phyloP scores from a whole-genome alignment of 37 sponge, comb jelly and placozoan species.

The Amphimedon queenslandica region DNA sequence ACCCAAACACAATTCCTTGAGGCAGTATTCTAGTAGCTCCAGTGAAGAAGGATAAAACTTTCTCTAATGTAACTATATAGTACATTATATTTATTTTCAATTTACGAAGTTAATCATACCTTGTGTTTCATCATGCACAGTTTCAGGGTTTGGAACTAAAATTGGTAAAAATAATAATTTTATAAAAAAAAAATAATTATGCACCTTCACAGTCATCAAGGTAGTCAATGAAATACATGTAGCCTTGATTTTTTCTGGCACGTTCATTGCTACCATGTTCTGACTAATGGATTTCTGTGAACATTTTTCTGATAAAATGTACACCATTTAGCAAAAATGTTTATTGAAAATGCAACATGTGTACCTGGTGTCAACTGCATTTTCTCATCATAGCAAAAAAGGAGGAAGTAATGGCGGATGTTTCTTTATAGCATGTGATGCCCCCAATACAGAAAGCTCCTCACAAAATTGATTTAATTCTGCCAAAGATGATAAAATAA shows the following conservation, averaged over 20 bases:
- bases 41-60: too few species aligned
- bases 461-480: slow-evolving; percentile 20
- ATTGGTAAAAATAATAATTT: too few species aligned
- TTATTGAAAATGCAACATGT: background rate
- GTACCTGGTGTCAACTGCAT: slow-evolving; percentile 8
- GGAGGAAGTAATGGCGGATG: background rate
- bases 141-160: background rate
- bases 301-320: background rate
- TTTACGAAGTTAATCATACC: background rate
- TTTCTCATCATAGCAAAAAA: background rate
- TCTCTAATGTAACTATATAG: too few species aligned
- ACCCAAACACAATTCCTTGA: too few species aligned
- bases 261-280: background rate
- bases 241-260: background rate
- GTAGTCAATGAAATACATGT: slow-evolving; percentile 8
- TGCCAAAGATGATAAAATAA: background rate
- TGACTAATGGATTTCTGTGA: background rate
- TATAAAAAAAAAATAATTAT: too few species aligned
- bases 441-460: background rate
- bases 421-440: background rate
- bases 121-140: slow-evolving; percentile 1
- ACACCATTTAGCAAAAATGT: background rate
- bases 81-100: too few species aligned
- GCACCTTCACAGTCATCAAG: slow-evolving; percentile 27
- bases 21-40: too few species aligned